phyloP scores from a whole-genome alignment of 2,797 vertebrate species.

The Apogon hyalosoma region DNA sequence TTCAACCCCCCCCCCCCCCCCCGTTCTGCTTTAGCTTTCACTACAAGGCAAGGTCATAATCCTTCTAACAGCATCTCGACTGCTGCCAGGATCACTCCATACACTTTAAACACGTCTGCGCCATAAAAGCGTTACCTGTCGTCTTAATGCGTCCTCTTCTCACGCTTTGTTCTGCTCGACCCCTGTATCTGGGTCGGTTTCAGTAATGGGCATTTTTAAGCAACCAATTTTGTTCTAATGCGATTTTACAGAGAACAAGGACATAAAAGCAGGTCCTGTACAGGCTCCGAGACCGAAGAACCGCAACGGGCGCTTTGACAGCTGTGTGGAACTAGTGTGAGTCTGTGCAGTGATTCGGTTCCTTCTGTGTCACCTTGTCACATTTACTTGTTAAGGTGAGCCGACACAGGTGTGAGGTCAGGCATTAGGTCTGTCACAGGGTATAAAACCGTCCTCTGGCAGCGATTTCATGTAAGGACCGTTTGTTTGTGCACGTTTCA shows the following conservation, averaged over 20 bases:
- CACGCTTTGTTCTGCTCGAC: conserved; percentile 10
- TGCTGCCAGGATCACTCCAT: not conserved
- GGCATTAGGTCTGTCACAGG: not conserved
- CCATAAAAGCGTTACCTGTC: conserved; percentile 5
- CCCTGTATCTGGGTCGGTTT: conserved; percentile 23
- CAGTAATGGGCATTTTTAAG: conserved; percentile 23
- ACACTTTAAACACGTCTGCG: conserved; percentile 16
- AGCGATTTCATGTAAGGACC: not conserved
- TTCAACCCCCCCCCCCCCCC: too few relatives aligned
- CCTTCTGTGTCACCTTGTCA: conserved; percentile 42
- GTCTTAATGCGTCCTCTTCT: conserved; percentile 13
- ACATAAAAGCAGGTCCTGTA: not conserved
- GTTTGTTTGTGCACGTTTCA: too few relatives aligned
- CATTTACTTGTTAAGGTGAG: conserved; percentile 23
- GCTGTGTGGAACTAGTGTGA: not conserved
- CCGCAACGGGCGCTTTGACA: not conserved
- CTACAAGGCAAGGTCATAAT: conserved; percentile 3
- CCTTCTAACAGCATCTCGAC: not conserved
- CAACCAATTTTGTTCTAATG: conserved; percentile 14
- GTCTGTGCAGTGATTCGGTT: conserved; percentile 26
- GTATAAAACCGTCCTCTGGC: not conserved
- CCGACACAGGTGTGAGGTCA: conserved; percentile 7
- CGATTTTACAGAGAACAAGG: conserved; percentile 26
- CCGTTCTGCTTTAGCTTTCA: not conserved
- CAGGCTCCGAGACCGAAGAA: conserved; percentile 7